A percentile compares a stretch with the other conserved stretches of the same genome.
phyloP scores from a whole-genome alignment of 2,888 invertebrate species.

The Clusia tigrina region DNA sequence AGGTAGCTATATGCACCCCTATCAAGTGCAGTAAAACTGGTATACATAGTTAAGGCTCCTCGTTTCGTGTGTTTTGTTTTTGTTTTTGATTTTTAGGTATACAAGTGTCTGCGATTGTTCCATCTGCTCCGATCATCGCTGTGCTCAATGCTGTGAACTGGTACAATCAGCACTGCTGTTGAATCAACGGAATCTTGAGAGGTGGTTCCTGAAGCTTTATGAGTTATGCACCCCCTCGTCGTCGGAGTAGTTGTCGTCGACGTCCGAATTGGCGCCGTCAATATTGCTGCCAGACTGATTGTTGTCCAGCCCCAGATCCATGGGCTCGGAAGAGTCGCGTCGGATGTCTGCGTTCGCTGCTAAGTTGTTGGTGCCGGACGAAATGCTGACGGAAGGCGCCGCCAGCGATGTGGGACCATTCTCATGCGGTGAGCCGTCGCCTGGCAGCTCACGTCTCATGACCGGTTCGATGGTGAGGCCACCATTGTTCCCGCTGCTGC shows the following conservation, averaged over 20 bases:
- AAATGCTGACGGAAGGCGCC: conserved; percentile 33
- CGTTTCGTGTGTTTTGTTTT: conserved; percentile 50
- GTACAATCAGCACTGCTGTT: neutral
- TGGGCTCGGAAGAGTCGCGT: conserved; percentile 61
- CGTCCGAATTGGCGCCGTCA: conserved; percentile 58
- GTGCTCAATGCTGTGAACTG: conserved; percentile 13
- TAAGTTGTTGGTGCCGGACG: conserved; percentile 37
- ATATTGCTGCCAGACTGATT: conserved; percentile 61
- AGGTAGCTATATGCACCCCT: neutral
- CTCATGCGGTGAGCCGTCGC: conserved; percentile 39
- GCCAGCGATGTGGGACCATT: conserved; percentile 38
- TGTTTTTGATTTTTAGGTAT: conserved; percentile 43
- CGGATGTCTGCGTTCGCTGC: conserved; percentile 48
- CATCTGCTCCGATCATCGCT: conserved; percentile 11
- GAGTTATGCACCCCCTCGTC: conserved; percentile 63
- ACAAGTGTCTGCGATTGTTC: conserved; percentile 44
- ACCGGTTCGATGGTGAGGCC: conserved; percentile 61
- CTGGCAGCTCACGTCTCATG: conserved; percentile 49
- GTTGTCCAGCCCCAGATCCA: conserved; percentile 61
- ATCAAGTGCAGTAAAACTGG: conserved; percentile 51
- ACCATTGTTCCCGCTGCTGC: conserved; percentile 26
- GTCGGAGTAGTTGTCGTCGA: conserved; percentile 63
- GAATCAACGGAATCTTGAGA: neutral
- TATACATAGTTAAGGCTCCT: conserved; percentile 65
- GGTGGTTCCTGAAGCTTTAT: conserved; percentile 42